Evolutionary conservation across 2,797 vertebrate genomes (phyloP).

Genomic region (Heterohyrax brucei): DNA sequence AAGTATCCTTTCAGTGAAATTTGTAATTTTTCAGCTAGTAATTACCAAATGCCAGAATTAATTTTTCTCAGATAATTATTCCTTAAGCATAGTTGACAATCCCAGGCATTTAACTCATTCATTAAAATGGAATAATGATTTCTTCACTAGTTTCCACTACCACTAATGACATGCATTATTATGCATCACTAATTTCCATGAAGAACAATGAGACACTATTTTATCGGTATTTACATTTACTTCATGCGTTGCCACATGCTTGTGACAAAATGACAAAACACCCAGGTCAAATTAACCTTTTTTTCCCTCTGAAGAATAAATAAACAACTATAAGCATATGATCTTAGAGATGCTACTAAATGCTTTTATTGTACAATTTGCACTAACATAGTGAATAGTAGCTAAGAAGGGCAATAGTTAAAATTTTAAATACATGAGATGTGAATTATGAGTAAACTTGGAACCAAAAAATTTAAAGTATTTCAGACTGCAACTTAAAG

Average conservation of each 20-base stretch:
- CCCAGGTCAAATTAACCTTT: conserved; percentile 66
- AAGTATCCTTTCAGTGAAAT: conserved; percentile 83
- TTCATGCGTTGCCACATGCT: conserved; percentile 71
- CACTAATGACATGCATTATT: conserved; percentile 89
- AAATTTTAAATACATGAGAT: conserved; percentile 17
- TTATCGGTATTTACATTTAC: conserved; percentile 86
- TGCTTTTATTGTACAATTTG: conserved; percentile 73
- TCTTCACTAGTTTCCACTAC: conserved; percentile 87
- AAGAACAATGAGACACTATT: conserved; percentile 89
- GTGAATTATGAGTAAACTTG: conserved; percentile 39
- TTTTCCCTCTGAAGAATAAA: conserved; percentile 60
- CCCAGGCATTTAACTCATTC: conserved; percentile 89
- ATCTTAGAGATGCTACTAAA: conserved; percentile 56
- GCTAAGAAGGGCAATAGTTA: background rate
- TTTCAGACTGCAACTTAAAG: conserved; percentile 59
- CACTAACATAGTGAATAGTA: background rate
- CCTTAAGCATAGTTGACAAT: conserved; percentile 88
- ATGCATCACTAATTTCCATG: conserved; percentile 89
- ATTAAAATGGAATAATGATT: conserved; percentile 91
- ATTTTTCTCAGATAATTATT: conserved; percentile 90
- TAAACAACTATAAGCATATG: conserved; percentile 65
- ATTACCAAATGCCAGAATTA: conserved; percentile 90
- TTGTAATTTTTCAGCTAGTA: conserved; percentile 88
- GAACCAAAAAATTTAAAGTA: conserved; percentile 30
- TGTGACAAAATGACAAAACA: conserved; percentile 79